phyloP scores from a whole-genome alignment of 2,113 vertebrate genomes.

The Suricata suricatta region DNA sequence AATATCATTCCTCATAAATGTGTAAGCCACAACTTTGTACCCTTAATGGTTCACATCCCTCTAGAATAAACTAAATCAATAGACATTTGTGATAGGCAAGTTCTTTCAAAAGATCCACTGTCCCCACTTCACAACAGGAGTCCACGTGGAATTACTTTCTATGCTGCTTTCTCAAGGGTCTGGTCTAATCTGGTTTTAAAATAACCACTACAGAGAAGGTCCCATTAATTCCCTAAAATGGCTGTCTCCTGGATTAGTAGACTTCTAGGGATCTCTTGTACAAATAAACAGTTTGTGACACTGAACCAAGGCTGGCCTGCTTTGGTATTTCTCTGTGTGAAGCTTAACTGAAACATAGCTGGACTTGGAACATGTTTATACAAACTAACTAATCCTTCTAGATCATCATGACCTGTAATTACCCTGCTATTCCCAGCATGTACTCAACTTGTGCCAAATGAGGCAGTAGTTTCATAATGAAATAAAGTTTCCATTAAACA shows the following conservation, averaged over 20 bases:
- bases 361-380: conserved; percentile 73
- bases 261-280: conserved; percentile 71
- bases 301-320: conserved; percentile 22
- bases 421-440: conserved; percentile 71
- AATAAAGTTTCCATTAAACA: conserved; percentile 65
- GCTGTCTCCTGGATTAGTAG: conserved; percentile 56
- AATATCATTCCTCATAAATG: background rate
- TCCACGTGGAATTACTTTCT: conserved; percentile 32
- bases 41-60: background rate
- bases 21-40: background rate
- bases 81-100: background rate
- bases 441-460: conserved; percentile 57
- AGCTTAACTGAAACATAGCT: conserved; percentile 70
- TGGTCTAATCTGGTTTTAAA: conserved; percentile 59
- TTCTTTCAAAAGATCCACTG: background rate
- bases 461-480: conserved; percentile 63
- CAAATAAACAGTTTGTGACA: conserved; percentile 69
- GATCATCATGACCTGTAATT: conserved; percentile 78
- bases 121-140: background rate
- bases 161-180: conserved; percentile 60
- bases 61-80: background rate
- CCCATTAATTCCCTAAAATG: conserved; percentile 62
- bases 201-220: conserved; percentile 31
- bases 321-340: conserved; percentile 53
- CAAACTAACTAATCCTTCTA: conserved; percentile 80